These are phyloP conservation scores for Channallabes apus DNA, from an alignment of 2,797 vertebrate genomes.

Conservation along the genomic window DNA sequence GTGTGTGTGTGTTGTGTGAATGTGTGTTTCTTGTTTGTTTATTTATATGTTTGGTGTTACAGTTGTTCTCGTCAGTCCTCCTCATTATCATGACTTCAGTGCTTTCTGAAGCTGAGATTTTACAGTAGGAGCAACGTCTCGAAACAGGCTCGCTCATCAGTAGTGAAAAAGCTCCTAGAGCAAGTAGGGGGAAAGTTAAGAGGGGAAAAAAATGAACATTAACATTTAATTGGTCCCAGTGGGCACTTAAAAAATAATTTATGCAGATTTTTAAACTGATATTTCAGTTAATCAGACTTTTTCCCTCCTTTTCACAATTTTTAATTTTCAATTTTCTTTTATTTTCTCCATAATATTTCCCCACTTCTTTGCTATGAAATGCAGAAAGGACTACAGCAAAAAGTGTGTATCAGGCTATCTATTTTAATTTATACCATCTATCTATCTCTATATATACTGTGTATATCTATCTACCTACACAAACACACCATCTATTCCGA, in stretches of 20 bases:
- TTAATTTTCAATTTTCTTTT: not conserved
- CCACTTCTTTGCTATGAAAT: not conserved
- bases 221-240: constrained; percentile 10
- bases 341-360: not conserved
- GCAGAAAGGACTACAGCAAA: not conserved
- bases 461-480: too few species aligned
- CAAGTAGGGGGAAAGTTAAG: not conserved
- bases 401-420: not conserved
- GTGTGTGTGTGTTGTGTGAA: too few species aligned
- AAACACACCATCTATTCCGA: not conserved
- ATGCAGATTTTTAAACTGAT: not conserved
- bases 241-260: not conserved
- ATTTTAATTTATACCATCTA: not conserved
- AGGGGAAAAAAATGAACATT: not conserved
- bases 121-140: not conserved
- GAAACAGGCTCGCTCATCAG: not conserved
- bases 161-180: not conserved
- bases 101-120: not conserved
- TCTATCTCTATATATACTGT: not conserved
- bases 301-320: not conserved
- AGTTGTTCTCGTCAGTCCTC: not conserved
- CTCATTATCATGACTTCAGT: not conserved
- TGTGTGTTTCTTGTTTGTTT: not conserved
- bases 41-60: not conserved
- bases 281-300: not conserved